Percentiles rank a stretch among this genome's conserved stretches.
Conservation (phyloP, 2,888 invertebrate genomes). For the Imbricaverruca yamaguchii region DNA sequence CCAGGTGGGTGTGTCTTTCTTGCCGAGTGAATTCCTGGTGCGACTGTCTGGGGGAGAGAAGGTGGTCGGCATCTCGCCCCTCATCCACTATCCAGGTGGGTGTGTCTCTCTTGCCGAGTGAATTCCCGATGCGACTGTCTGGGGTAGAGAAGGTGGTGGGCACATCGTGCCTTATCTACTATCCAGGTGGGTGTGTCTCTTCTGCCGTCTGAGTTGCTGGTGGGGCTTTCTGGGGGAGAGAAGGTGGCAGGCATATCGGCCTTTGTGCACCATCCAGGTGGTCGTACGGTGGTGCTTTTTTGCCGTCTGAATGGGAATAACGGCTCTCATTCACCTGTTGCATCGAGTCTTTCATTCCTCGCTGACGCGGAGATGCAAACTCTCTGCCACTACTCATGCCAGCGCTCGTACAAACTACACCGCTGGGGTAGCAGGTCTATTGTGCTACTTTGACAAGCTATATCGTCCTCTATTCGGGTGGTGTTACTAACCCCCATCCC, state of each 20-base stretch:
- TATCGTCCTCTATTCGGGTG: constrained; percentile 52
- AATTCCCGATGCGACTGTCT: constrained; percentile 57
- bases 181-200: constrained; percentile 48
- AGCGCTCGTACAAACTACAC: no score
- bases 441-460: no score
- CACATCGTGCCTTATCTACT: constrained; percentile 73
- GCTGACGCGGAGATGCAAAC: no score
- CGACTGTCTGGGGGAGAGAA: constrained; percentile 83
- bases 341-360: no score
- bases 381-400: no score
- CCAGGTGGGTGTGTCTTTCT: no score
- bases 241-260: constrained; percentile 70
- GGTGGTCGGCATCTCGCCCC: constrained; percentile 66
- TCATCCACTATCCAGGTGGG: constrained; percentile 69
- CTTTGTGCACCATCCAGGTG: constrained; percentile 68
- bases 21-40: no score
- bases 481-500: no score
- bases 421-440: no score
- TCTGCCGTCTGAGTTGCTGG: constrained; percentile 39
- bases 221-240: constrained; percentile 79
- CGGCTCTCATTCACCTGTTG: constrained; percentile 60
- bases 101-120: no score
- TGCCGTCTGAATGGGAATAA: constrained; percentile 53
- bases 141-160: constrained; percentile 82
- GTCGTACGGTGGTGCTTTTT: no score